Percentiles rank a stretch among this genome's conserved stretches.
Conservation (phyloP, 2,797 vertebrate species). For the Oceanodroma leucorhoa region DNA sequence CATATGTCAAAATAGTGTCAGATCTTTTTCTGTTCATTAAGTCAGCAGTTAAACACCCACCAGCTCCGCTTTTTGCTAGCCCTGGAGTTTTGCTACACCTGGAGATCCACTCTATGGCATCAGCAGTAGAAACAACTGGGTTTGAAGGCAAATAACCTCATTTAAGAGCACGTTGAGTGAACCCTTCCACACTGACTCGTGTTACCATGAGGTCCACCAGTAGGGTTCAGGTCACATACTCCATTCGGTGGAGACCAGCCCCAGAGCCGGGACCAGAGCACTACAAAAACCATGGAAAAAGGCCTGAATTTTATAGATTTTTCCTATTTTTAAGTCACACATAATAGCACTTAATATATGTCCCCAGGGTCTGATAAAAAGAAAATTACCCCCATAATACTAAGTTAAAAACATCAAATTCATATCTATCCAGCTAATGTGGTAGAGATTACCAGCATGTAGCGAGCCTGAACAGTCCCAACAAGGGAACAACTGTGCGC, state of each 20-base stretch:
- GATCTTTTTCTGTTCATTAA: slow-evolving; percentile 48
- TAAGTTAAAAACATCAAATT: background rate
- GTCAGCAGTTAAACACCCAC: slow-evolving; percentile 47
- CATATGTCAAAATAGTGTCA: slow-evolving; percentile 43
- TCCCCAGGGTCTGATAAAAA: background rate
- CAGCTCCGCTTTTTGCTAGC: background rate
- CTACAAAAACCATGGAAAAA: background rate
- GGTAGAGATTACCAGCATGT: background rate
- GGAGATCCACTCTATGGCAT: background rate
- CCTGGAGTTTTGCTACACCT: background rate
- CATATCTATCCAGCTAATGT: background rate
- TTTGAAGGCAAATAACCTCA: background rate
- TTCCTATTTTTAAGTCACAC: background rate
- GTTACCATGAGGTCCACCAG: background rate
- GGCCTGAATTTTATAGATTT: background rate
- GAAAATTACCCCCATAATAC: background rate
- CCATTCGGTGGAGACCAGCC: accelerated
- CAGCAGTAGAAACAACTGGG: background rate
- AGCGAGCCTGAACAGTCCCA: background rate
- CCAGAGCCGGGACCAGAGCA: background rate
- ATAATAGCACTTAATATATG: background rate
- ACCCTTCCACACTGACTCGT: background rate
- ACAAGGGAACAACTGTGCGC: background rate
- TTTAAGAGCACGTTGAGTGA: background rate
- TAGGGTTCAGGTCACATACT: background rate